Conservation (phyloP, 1,140 invertebrate genomes). For the Vanessa tameamea region DNA sequence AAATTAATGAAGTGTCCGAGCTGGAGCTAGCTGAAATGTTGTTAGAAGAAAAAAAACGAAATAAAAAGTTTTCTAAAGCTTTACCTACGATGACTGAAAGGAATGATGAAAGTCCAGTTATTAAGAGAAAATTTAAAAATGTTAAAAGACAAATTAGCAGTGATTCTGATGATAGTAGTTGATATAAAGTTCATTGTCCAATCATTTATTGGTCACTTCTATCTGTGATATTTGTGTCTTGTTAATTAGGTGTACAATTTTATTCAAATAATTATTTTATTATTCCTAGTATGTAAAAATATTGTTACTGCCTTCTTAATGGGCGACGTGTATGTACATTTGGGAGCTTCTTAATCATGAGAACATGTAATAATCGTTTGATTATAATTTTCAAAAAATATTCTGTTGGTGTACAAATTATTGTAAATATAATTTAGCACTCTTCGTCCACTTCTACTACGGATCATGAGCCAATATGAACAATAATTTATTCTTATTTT, state of each 20-base stretch:
- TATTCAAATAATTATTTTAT: too few relatives aligned
- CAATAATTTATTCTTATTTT: background rate
- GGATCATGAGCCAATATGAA: background rate
- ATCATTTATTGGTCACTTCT: background rate
- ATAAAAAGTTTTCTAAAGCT: constrained; percentile 46
- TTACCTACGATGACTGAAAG: constrained; percentile 19
- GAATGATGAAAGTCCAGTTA: constrained; percentile 57
- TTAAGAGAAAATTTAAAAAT: constrained; percentile 53
- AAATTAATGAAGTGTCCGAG: constrained; percentile 68
- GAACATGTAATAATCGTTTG: too few relatives aligned
- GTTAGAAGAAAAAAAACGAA: constrained; percentile 62
- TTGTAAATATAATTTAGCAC: background rate
- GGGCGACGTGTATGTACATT: too few relatives aligned
- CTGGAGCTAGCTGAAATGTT: constrained; percentile 72
- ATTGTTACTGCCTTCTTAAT: too few relatives aligned
- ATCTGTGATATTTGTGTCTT: background rate
- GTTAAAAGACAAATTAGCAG: constrained; percentile 55
- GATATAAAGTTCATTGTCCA: background rate
- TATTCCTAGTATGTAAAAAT: too few relatives aligned
- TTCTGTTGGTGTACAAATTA: background rate
- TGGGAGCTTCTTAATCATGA: too few relatives aligned
- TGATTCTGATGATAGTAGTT: constrained; percentile 70
- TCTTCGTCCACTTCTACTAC: background rate
- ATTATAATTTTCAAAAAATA: too few relatives aligned
- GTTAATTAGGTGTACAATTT: background rate